Evolutionary conservation across 2,888 invertebrate species (phyloP).

Genomic region (Caenorhabditis sp.): DNA sequence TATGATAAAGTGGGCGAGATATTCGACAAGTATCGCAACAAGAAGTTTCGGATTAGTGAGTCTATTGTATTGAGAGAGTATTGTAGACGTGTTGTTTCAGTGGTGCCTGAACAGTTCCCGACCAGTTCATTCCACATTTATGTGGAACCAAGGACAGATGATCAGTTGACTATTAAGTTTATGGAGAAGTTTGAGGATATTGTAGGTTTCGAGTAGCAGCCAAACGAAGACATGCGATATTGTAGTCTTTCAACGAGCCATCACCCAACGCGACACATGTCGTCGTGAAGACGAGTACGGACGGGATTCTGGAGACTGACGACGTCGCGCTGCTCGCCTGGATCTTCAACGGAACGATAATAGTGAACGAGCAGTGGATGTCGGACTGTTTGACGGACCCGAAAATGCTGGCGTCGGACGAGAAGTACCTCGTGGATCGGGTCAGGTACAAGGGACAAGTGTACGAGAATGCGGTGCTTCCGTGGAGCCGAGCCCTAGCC

Average conservation of each 20-base stretch:
- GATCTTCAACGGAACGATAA: constrained; percentile 35
- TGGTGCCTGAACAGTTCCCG: constrained; percentile 15
- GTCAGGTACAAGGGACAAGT: constrained; percentile 14
- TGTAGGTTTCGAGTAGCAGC: neutral
- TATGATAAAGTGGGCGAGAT: constrained; percentile 8
- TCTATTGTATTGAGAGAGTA: too few species aligned
- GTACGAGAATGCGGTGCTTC: constrained; percentile 27
- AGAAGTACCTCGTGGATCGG: constrained; percentile 17
- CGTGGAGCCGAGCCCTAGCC: constrained; percentile 29
- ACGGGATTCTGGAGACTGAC: constrained; percentile 14
- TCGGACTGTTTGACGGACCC: constrained; percentile 10
- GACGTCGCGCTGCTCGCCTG: neutral
- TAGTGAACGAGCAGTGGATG: constrained; percentile 34
- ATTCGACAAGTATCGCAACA: constrained; percentile 11
- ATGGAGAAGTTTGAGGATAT: constrained; percentile 4
- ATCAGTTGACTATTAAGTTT: neutral
- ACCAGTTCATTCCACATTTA: constrained; percentile 18
- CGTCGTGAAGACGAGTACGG: neutral
- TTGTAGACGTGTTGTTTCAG: too few species aligned
- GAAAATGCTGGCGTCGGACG: constrained; percentile 9
- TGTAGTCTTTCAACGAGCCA: constrained; percentile 10
- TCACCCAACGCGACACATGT: constrained; percentile 12
- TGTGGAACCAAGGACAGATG: constrained; percentile 13
- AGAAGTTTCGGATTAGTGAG: constrained; percentile 15
- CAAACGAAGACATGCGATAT: neutral